These are phyloP conservation scores for Macaria notata DNA, from an alignment of 2,888 invertebrate genomes.

Conservation along the genomic window DNA sequence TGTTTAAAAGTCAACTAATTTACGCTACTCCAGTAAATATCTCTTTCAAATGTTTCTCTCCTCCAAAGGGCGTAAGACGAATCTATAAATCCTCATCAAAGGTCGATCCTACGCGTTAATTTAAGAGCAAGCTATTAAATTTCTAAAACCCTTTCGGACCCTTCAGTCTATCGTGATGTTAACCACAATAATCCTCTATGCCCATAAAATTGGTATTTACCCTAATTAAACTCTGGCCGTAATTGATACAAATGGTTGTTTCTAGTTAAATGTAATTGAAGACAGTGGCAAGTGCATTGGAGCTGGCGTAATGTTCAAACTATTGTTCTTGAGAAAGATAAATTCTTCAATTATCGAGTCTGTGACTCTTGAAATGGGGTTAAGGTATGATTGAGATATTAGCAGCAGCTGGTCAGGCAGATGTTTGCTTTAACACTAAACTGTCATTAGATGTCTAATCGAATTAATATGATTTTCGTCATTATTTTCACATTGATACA, in stretches of 20 bases:
- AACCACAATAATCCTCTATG: slow-evolving; percentile 64
- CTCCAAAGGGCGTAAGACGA: slow-evolving; percentile 28
- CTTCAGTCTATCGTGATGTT: slow-evolving; percentile 42
- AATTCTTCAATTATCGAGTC: slow-evolving; percentile 34
- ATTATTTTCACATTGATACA: no score
- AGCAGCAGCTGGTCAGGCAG: slow-evolving; percentile 2
- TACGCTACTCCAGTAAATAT: no score
- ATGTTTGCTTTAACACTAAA: not conserved
- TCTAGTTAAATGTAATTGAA: slow-evolving; percentile 75
- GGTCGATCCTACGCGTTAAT: slow-evolving; percentile 48
- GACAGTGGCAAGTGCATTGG: slow-evolving; percentile 54
- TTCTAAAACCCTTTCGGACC: slow-evolving; percentile 63
- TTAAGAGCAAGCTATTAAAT: slow-evolving; percentile 59
- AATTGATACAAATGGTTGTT: slow-evolving; percentile 80
- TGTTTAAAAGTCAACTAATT: no score
- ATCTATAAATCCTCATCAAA: slow-evolving; percentile 65
- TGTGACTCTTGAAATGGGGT: slow-evolving; percentile 5
- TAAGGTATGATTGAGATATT: slow-evolving; percentile 10
- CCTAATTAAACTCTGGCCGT: slow-evolving; percentile 71
- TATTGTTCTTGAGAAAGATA: slow-evolving; percentile 41
- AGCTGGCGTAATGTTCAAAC: slow-evolving; percentile 37
- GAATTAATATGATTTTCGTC: no score
- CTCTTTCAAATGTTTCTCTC: no score
- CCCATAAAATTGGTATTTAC: slow-evolving; percentile 78
- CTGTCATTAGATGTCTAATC: no score